phyloP scores from a whole-genome alignment of 2,113 vertebrate species.

The Hyperopisus bebe region DNA sequence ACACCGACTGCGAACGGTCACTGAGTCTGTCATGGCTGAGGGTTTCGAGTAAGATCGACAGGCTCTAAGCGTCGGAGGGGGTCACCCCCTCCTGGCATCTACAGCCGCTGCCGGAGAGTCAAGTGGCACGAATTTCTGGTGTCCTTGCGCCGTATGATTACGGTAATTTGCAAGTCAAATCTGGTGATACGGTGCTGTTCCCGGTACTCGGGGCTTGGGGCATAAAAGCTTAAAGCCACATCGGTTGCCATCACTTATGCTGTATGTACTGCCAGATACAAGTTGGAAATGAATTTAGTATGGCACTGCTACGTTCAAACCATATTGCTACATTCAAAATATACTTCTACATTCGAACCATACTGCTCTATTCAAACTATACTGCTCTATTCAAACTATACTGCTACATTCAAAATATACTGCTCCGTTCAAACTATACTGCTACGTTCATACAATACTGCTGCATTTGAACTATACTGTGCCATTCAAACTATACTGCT shows the following conservation, averaged over 20 bases:
- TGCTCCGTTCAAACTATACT: not conserved
- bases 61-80: not conserved
- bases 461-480: too few relatives aligned
- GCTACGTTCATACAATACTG: too few relatives aligned
- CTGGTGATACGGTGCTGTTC: not conserved
- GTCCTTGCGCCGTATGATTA: not conserved
- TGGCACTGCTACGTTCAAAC: not conserved
- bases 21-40: not conserved
- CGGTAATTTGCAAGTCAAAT: slow-evolving; percentile 21
- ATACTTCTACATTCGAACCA: too few relatives aligned
- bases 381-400: too few relatives aligned
- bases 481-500: too few relatives aligned
- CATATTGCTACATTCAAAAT: too few relatives aligned
- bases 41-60: not conserved
- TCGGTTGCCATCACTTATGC: not conserved
- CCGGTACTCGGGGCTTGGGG: not conserved
- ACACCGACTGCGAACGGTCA: not conserved
- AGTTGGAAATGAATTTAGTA: not conserved
- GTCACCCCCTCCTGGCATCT: not conserved
- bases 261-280: not conserved
- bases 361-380: too few relatives aligned
- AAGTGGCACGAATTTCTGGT: not conserved
- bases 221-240: not conserved
- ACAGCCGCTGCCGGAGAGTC: not conserved
- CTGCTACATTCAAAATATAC: not conserved